Evolutionary conservation across 2,797 vertebrate species (phyloP).

Genomic region (Protonibea diacanthus): DNA sequence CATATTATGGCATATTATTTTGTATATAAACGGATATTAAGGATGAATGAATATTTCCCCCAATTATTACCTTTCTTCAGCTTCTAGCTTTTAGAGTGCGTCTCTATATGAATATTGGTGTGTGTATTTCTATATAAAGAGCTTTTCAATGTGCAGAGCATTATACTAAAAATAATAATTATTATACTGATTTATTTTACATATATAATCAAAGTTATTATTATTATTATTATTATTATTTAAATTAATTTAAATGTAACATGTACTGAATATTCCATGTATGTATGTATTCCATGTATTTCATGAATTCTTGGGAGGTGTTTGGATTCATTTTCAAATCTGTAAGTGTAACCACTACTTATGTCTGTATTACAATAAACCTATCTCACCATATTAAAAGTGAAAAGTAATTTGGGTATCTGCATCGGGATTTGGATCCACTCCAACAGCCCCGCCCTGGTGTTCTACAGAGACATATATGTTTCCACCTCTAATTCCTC

Average conservation of each 20-base stretch:
- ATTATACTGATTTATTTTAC: too few relatives aligned
- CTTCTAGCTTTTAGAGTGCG: not conserved
- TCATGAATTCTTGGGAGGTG: not conserved
- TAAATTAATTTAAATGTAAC: not conserved
- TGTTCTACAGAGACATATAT: not conserved
- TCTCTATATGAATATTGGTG: not conserved
- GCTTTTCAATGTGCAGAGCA: too few relatives aligned
- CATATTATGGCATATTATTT: not conserved
- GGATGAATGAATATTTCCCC: too few relatives aligned
- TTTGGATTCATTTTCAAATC: not conserved
- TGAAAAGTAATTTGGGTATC: too few relatives aligned
- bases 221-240: not conserved
- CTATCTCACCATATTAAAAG: too few relatives aligned
- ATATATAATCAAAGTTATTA: too few relatives aligned
- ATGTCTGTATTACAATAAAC: too few relatives aligned
- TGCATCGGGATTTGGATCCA: too few relatives aligned
- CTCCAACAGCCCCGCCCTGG: not conserved
- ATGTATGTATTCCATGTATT: too few relatives aligned
- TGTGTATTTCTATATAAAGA: not conserved
- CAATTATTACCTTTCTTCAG: not conserved
- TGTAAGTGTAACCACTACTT: too few relatives aligned
- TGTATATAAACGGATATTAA: not conserved
- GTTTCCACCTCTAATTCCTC: constrained; percentile 32
- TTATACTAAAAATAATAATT: too few relatives aligned
- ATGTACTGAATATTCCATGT: not conserved